A percentile compares a stretch with the other conserved stretches of the same genome.
Conservation (phyloP, 2,113 vertebrate species). For the Platysteira castanea region DNA sequence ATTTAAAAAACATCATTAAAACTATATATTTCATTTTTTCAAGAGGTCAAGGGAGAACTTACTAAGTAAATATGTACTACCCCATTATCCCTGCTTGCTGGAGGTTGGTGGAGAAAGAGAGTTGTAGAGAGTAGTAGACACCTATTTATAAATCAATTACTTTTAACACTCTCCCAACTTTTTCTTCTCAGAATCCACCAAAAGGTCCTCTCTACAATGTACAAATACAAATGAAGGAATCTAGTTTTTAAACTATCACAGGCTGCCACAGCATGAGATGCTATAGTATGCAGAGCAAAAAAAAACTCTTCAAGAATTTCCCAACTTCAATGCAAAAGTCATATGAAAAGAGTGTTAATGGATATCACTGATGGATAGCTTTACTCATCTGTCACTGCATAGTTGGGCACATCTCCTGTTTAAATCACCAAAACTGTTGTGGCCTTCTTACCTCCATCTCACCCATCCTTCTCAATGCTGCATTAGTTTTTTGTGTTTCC, state of each 20-base stretch:
- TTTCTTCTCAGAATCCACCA: not conserved
- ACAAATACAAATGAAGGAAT: not conserved
- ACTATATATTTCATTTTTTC: fast-evolving
- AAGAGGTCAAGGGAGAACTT: not conserved
- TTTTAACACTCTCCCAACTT: not conserved
- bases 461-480: not conserved
- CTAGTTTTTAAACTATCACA: not conserved
- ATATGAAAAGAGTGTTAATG: fast-evolving
- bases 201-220: not conserved
- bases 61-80: not conserved
- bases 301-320: not conserved
- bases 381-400: not conserved
- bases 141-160: not conserved
- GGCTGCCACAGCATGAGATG: not conserved
- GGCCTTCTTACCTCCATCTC: not conserved
- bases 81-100: not conserved
- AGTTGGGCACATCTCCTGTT: not conserved
- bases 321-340: not conserved
- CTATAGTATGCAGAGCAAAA: not conserved
- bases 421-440: not conserved
- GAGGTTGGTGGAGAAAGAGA: not conserved
- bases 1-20: not conserved
- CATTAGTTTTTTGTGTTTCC: not conserved
- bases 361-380: not conserved
- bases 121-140: not conserved